Percentiles rank a stretch among this genome's conserved stretches.
These are phyloP conservation scores for Gobionotothen gibberifrons DNA, from an alignment of 2,797 vertebrate genomes.

Conservation along the genomic window DNA sequence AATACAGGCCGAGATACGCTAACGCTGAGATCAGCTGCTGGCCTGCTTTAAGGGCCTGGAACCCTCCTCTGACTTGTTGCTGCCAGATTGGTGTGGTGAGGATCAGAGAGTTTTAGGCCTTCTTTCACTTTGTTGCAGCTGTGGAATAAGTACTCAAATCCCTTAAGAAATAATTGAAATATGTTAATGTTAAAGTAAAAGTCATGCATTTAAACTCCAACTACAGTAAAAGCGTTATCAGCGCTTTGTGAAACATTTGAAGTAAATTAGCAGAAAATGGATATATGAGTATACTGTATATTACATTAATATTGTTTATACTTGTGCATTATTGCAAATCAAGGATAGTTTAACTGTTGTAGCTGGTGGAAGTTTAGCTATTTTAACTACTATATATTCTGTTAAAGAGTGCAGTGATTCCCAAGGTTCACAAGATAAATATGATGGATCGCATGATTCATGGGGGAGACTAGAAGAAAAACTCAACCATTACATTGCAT, in stretches of 20 bases:
- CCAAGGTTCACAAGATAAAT: background rate
- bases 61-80: constrained; percentile 33
- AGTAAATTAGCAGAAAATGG: background rate
- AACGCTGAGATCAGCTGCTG: constrained; percentile 64
- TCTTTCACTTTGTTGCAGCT: constrained; percentile 29
- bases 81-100: constrained; percentile 58
- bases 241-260: background rate
- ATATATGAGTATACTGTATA: background rate
- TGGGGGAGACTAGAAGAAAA: background rate
- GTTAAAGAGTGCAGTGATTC: background rate
- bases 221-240: background rate
- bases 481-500: background rate
- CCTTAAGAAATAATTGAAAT: background rate
- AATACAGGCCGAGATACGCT: constrained; percentile 52
- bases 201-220: background rate
- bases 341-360: background rate
- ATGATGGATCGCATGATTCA: too few relatives aligned
- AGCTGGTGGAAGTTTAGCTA: background rate
- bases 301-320: background rate
- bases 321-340: background rate
- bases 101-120: constrained; percentile 38
- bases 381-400: background rate
- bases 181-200: background rate
- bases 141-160: constrained; percentile 9
- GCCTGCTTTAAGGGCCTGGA: constrained; percentile 54